A percentile compares a stretch with the other conserved stretches of the same genome.
Conservation (phyloP, 2,797 vertebrate genomes). For the Xiphophorus birchmanni region DNA sequence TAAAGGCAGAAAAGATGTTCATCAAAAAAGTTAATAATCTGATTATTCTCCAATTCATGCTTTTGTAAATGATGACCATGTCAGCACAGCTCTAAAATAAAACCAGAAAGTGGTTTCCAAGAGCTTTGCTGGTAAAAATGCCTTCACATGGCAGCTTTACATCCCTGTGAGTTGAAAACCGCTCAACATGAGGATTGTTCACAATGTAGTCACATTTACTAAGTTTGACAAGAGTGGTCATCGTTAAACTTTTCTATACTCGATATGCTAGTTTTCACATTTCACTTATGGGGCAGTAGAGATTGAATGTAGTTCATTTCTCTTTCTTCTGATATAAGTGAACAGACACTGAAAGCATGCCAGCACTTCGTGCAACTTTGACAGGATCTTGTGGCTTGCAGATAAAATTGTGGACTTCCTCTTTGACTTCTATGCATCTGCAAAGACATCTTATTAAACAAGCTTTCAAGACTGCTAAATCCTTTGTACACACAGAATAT, state of each 20-base stretch:
- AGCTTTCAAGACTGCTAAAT: neutral
- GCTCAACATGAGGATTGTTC: neutral
- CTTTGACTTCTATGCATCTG: neutral
- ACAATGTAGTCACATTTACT: neutral
- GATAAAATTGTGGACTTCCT: constrained; percentile 29
- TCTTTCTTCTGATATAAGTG: neutral
- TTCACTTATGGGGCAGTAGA: too few species aligned
- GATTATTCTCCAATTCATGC: neutral
- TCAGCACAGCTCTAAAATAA: neutral
- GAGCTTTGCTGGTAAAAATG: neutral
- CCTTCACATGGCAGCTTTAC: neutral
- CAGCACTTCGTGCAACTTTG: neutral
- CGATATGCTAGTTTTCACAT: neutral
- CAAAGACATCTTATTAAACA: neutral
- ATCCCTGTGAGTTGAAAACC: too few species aligned
- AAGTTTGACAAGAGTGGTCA: neutral
- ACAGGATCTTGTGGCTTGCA: constrained; percentile 39
- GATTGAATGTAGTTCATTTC: neutral
- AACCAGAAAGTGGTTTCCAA: neutral
- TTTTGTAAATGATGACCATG: neutral
- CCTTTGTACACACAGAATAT: neutral
- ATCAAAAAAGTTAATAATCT: neutral
- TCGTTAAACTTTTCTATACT: neutral
- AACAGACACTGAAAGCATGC: neutral
- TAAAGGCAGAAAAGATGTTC: neutral